Percentiles rank a stretch among this genome's conserved stretches.
Conservation (phyloP, 2,797 vertebrate species). For the Lophura swinhoii region DNA sequence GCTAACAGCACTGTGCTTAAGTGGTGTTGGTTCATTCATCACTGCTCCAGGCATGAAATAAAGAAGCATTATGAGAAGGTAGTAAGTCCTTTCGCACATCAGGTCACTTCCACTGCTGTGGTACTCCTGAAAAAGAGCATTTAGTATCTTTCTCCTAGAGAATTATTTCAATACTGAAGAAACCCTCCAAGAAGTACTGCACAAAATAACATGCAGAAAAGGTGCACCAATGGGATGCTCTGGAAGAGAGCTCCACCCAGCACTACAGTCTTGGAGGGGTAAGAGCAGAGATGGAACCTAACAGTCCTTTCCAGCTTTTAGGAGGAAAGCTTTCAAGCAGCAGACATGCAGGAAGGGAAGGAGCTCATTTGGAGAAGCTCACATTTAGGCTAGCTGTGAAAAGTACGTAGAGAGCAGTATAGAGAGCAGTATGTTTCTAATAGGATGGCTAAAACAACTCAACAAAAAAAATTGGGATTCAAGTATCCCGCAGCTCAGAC, state of each 20-base stretch:
- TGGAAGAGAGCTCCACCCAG: background rate
- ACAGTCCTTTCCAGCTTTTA: background rate
- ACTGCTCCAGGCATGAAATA: background rate
- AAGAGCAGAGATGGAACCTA: too few relatives aligned
- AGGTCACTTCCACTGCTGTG: background rate
- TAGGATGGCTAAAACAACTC: background rate
- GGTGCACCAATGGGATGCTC: background rate
- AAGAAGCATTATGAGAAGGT: background rate
- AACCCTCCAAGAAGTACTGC: background rate
- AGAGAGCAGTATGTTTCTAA: background rate
- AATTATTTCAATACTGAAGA: background rate
- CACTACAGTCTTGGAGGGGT: too few relatives aligned
- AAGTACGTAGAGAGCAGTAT: fast-evolving
- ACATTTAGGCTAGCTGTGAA: fast-evolving
- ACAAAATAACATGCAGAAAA: fast-evolving
- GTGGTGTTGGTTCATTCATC: background rate
- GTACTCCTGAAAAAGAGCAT: background rate
- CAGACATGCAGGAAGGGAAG: background rate
- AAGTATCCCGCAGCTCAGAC: background rate
- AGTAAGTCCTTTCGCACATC: background rate
- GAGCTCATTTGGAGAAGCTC: background rate
- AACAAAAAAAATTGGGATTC: fast-evolving
- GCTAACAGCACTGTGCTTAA: fast-evolving
- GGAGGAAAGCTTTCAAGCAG: background rate
- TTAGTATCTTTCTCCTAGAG: background rate